Base-by-base conservation (phyloP, 1,140 invertebrate species). In the Lanistes nyassanus region DNA sequence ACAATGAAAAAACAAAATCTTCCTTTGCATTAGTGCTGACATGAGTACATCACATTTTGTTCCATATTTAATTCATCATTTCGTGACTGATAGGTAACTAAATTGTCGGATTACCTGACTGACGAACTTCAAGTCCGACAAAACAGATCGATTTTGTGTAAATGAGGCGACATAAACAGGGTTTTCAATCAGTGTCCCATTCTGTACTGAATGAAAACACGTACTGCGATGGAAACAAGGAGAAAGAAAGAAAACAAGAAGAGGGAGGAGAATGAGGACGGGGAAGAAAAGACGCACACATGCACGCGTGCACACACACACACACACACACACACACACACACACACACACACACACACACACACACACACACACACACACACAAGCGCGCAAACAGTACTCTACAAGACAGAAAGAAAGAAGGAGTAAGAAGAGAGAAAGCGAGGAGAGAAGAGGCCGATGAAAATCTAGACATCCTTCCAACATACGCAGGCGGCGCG, bases 341-440 rank as follows among this genome's bases (percentile, higher is more conserved):
- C 64, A 65, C 64, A 65, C 31, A 65, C 64, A 65, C 64, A 65
- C 64, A 65, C 64, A 36, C 64, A 65, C 64, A 36, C 64, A 65
- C 64, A 65, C 16, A 65, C 31, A 65, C 64, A 65, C 16, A 65
- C 31, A 65, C 31, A 36, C 64, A 65, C 64, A 65, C 64, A 65
- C 16, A 29, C 60, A 29, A 19, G 16, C 60, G 31, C 60, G 9
- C 60, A 9, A 11, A 62, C 60, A 62, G 19, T 62, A 21, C 7
- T 26, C 58, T 11, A 6, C n/a, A 31, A 62, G 58, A 62, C n/a
- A 62, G 58, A 62, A 31, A 62, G 58, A 62, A 31, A 62, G 58
- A 62, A 31, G 58, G 31, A n/a, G 23, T 9, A 60, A 31, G 31
- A n/a, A 23, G 23, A 60, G 58, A 60, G 23, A 23, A n/a, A 60